phyloP scores from a whole-genome alignment of 2,113 vertebrate genomes.

The Limanda limanda region DNA sequence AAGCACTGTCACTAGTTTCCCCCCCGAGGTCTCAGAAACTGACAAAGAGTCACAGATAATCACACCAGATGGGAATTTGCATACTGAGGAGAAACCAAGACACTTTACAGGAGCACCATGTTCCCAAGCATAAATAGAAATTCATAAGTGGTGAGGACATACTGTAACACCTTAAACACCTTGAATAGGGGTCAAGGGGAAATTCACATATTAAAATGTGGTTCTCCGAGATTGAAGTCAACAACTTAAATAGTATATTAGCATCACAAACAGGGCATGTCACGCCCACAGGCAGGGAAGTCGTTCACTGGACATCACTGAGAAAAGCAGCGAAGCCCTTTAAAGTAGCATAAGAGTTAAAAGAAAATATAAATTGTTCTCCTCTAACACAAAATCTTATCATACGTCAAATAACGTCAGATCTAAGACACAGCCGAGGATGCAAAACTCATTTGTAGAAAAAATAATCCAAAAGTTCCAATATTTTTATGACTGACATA shows the following conservation, averaged over 20 bases:
- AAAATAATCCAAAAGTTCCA: no score
- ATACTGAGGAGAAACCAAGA: slow-evolving; percentile 37
- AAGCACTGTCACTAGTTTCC: not conserved
- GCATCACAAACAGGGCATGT: not conserved
- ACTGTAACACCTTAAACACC: slow-evolving; percentile 4
- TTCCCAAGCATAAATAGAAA: not conserved
- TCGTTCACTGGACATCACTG: not conserved
- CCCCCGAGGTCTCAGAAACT: slow-evolving; percentile 28
- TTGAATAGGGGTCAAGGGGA: slow-evolving; percentile 10
- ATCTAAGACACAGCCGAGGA: no score
- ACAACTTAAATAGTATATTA: not conserved
- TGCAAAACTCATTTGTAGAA: no score
- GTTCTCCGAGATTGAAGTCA: not conserved
- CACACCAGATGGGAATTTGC: slow-evolving; percentile 63
- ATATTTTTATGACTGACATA: no score
- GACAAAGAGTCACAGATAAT: slow-evolving; percentile 53
- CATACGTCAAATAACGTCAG: no score
- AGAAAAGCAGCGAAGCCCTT: not conserved
- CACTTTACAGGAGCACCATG: not conserved
- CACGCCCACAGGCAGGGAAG: not conserved
- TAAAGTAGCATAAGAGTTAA: not conserved
- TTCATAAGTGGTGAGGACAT: slow-evolving; percentile 19
- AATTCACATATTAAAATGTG: not conserved
- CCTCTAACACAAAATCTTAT: no score
- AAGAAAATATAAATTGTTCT: no score